Base-by-base conservation (phyloP, 2,888 invertebrate species). In the Gasteruption jaculator region DNA sequence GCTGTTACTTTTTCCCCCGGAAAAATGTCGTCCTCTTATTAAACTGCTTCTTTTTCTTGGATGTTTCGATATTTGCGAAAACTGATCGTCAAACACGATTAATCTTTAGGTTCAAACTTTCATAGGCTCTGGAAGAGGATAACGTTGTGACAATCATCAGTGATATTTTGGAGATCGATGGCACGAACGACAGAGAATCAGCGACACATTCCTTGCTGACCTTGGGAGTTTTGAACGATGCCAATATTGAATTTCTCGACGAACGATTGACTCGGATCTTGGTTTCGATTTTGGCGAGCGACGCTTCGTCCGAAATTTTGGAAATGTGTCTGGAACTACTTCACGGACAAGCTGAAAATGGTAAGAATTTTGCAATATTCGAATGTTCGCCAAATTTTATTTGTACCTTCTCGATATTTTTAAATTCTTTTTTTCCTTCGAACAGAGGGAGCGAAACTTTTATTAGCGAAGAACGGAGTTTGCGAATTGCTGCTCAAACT, bases 281-380 rank as follows among this genome's bases (percentile, higher is more conserved):
- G 19, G 76, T 86, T 3, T 75, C 80, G 48, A 78, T 87, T 36
- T 68, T 85, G 41, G 74, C 73, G 44, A 77, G 77, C 41, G 83
- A 86, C 0, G 74, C 78, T 15, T 83, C 81, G 60, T 76, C 83
- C 19, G 86, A 86, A 62, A 75, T 87, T 50, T 85, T 84, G 4
- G 84, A 86, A 64, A 72, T 85, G 61, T 86, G 86, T 68, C 75
- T 90, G 52, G 87, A 88, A 58, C 76, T 86, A 58, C 74, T 89
- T 51, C 82, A 85, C 65, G 77, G 79, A 43, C 86, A 88, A 68
- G 83, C 85, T 35, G 87, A 86, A 67, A 82, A 84, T 73, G 84
- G 85, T 83, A 73, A 71, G 14, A 22, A 11, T 33, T 46, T 34
- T 15, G 24, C 29, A 29, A 34, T 36, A 44, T 37, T 37, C 7